These are phyloP conservation scores for Platalea minor DNA, from an alignment of 2,797 vertebrate genomes.

Conservation along the genomic window DNA sequence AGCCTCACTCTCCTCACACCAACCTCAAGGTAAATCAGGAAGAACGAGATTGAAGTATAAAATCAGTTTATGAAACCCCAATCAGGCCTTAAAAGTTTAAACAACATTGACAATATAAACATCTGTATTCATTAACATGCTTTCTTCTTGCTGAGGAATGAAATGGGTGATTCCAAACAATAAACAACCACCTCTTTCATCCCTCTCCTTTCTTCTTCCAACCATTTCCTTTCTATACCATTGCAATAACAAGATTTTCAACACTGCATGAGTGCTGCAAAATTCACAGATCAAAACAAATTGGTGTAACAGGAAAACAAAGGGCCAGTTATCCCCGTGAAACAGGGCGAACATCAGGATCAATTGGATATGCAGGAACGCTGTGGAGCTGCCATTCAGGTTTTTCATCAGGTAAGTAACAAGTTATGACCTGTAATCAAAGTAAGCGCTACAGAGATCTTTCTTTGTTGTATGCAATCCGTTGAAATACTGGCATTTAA, in stretches of 20 bases:
- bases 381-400: neutral
- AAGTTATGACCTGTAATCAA: conserved; percentile 17
- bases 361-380: neutral
- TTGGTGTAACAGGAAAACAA: neutral
- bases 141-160: neutral
- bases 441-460: neutral
- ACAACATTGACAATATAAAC: neutral
- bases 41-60: neutral
- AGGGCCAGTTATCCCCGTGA: neutral
- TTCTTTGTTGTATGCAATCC: neutral
- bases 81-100: neutral
- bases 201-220: neutral
- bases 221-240: neutral
- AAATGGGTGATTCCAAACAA: neutral
- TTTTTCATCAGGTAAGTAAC: neutral
- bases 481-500: neutral
- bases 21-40: neutral
- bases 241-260: neutral
- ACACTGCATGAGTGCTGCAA: neutral
- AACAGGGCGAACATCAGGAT: neutral
- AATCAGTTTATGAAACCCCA: neutral
- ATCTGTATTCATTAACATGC: neutral
- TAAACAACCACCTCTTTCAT: neutral
- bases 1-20: neutral
- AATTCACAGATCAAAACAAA: neutral